Evolutionary conservation across 2,888 invertebrate species (phyloP), one percentile per base, ranked within the genome.

Genomic region (Pegoplata infirma): DNA sequence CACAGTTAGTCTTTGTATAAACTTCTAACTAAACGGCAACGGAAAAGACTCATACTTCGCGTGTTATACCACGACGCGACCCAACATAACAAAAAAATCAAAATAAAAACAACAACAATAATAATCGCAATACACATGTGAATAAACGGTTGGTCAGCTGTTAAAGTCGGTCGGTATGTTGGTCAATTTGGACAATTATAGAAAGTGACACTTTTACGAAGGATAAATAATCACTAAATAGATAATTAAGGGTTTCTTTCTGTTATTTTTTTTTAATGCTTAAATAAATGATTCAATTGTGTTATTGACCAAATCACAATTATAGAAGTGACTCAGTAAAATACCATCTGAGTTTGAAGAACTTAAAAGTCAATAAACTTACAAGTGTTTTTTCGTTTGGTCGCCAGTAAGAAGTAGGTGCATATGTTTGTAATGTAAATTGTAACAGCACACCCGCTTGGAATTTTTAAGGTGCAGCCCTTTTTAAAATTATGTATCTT

Each of bases 1-100:
- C 80, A 69, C 64, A 72, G 81, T 74, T 53, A 85, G 85, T 84
- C 82, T 82, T 80, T 82, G 82, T 79, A 81, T 53, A 74, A 83
- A 83, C 87, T 85, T 86, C 87, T 84, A 82, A 85, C 84, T 80
- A 85, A 84, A 84, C 85, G 84, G 87, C 84, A 79, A 55, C 46
- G 46, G 25, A 17, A 56, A 51, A 51, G 44, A 17, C 55, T n/a
- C 23, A 44, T 55, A 21, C 40, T 58, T 75, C 58, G 71, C 67
- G 79, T 79, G 66, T 46, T 53, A 36, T n/a, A n/a, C n/a, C n/a
- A n/a, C n/a, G n/a, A n/a, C n/a, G 51, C 21, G 19, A 49, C 21
- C 32, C 12, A 1, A 6, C 6, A 28, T 7, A 49, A 61, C 5
- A 46, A 61, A 61, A 46, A 44, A 40, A 17, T n/a, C 23, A 36